Evolutionary conservation across 2,888 invertebrate genomes (phyloP), one percentile per base, ranked within the genome.

Genomic region (Dyspetes luteomarginatus): DNA sequence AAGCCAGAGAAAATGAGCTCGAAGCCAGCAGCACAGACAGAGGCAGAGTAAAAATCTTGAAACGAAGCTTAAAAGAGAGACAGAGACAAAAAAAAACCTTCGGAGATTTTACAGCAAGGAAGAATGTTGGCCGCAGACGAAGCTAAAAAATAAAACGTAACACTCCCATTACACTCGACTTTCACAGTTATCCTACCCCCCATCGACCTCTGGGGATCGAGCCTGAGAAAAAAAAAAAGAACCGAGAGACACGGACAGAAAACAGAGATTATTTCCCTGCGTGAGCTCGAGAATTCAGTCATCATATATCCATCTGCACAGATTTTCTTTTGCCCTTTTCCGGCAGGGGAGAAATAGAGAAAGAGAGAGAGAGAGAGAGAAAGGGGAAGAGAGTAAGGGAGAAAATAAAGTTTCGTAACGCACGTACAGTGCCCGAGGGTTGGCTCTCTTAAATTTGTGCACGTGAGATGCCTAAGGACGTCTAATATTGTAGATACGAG

Each of bases 391-490:
- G 78, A 78, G 81, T 76, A 56, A 82, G 69, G 65, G 68, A 69
- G 62, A 50, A 45, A 76, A 78, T 64, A 81, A 80, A 69, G 71
- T 82, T 80, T 71, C 50, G 73, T 73, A 55, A 62, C 71, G 74
- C 74, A 65, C 69, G 74, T 79, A 69, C 56, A 1, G 28, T n/a
- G 50, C 79, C 24, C n/a, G 52, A 41, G 69, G 74, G 36, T 26
- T 43, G 22, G 50, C 75, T 64, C 74, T 36, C 62, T 76, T 65
- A 56, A 79, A 75, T 52, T 79, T 41, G 74, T 58, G 28, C 79
- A 60, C 79, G 65, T 52, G 64, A 71, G 74, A 65, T 74, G 69
- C 74, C 74, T 15, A 71, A 71, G 78, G 68, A 55, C 50, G 41
- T n/a, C n/a, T n/a, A n/a, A n/a, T 22, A 30, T 41, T 74, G 41